Percentiles rank a stretch among this genome's conserved stretches.
Conservation (phyloP, 2,888 invertebrate species). For the Bedellia somnulentella region DNA sequence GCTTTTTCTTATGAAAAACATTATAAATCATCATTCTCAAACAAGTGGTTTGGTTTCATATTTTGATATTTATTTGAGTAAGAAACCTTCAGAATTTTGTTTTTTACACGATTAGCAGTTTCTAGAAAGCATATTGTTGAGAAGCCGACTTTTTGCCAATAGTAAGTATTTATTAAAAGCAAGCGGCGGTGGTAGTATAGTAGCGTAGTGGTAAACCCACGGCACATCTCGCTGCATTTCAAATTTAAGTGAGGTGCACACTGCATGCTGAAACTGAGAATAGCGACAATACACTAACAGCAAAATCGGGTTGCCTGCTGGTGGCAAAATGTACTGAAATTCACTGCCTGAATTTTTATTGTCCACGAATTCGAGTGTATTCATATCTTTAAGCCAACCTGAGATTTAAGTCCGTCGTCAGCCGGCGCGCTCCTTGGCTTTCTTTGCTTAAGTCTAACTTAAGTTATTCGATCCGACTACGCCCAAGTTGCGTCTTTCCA, state of each 20-base stretch:
- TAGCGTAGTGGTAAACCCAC: conserved; percentile 32
- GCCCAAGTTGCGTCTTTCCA: conserved; percentile 42
- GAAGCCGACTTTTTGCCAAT: too few species aligned
- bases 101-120: too few species aligned
- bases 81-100: too few species aligned
- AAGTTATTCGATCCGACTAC: conserved; percentile 29
- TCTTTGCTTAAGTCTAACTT: conserved; percentile 49
- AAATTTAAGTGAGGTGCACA: conserved; percentile 4
- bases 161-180: too few species aligned
- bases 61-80: too few species aligned
- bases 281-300: neutral
- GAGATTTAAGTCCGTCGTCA: conserved; percentile 48
- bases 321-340: neutral
- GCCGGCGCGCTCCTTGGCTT: conserved; percentile 43
- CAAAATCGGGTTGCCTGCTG: neutral
- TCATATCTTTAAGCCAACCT: conserved; percentile 20
- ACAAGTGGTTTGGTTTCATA: too few species aligned
- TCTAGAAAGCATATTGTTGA: too few species aligned
- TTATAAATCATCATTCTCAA: too few species aligned
- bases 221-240: conserved; percentile 22
- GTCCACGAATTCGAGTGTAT: conserved; percentile 20
- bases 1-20: too few species aligned
- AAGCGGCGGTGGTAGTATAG: too few species aligned
- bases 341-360: conserved; percentile 5
- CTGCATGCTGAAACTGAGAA: neutral